Conservation (phyloP, 2,113 vertebrate genomes). For the Pimephales promelas region DNA sequence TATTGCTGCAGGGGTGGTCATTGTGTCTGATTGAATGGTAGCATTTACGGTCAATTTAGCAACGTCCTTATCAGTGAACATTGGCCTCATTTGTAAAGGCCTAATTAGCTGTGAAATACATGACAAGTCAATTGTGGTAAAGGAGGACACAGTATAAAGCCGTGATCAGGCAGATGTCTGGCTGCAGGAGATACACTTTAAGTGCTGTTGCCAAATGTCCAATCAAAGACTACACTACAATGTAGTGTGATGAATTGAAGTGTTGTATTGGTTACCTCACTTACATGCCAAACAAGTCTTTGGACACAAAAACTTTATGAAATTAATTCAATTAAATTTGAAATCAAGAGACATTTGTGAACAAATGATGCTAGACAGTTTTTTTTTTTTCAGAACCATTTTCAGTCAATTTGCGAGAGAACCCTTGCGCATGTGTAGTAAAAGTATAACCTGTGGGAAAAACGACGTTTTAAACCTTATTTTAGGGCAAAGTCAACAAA, state of each 20-base stretch:
- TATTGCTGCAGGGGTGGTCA: conserved; percentile 69
- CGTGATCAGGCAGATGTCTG: conserved; percentile 65
- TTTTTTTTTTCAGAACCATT: background rate
- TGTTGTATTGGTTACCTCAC: background rate
- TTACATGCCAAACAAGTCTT: background rate
- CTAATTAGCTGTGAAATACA: conserved; percentile 84
- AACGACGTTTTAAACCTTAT: no score
- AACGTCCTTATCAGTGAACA: conserved; percentile 75
- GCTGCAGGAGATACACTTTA: conserved; percentile 71
- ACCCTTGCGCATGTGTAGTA: no score
- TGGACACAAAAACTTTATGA: background rate
- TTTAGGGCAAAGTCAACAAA: no score
- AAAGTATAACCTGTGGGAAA: no score
- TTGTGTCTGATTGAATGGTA: conserved; percentile 73
- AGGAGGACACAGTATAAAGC: conserved; percentile 62
- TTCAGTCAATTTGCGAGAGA: background rate
- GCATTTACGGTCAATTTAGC: conserved; percentile 77
- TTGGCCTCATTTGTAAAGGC: conserved; percentile 66
- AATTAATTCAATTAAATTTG: no score
- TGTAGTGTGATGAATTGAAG: background rate
- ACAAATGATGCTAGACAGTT: no score
- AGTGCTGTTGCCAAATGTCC: conserved; percentile 37
- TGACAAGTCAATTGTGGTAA: conserved; percentile 78
- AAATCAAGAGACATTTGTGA: no score
- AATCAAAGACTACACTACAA: conserved; percentile 24